Evolutionary conservation across 2,797 vertebrate genomes (phyloP), one percentile per base, ranked within the genome.

Genomic region (Acipenser oxyrinchus): DNA sequence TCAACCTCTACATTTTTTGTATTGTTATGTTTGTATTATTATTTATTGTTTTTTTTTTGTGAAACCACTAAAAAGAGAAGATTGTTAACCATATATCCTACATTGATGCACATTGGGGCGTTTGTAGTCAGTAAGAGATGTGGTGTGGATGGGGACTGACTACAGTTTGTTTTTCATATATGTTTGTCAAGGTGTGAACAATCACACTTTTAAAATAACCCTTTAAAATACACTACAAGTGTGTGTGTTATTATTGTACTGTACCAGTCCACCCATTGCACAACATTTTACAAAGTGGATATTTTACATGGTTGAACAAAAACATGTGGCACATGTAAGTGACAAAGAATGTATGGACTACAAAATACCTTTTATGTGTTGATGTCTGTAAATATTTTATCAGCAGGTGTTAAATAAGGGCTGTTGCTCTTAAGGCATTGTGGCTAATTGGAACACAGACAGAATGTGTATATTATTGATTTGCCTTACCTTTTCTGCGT

Each of bases 401-500:
- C 65, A 69, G 66, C 65, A 7, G n/a, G 9, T 48, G 10, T 62
- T 62, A 62, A 23, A 66, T 62, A 76, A 77, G 68, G 74, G 75
- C 76, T 78, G 69, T 3, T n/a, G 11, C 66, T 63, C 66, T 64
- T 12, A 64, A 70, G 69, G 72, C 68, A 66, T 72, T 73, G 48
- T 51, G 57, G 67, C 60, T 51, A 62, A 63, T 59, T 52, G 60
- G 9, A 66, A 69, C 74, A 71, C 70, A 70, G 73, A 0, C 3
- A 66, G 73, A 74, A 69, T 69, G 48, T 83, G 68, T 71, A 68
- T 64, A 48, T 82, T 83, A 86, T 86, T 89, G 89, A 90, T 92
- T 87, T 95, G 94, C 94, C 94, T 96, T 95, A 95, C 86, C 82
- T 85, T 87, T 88, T 93, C 84, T 88, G 88, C 89, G 91, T 91